Conservation (phyloP, 1,140 invertebrate genomes). For the Zaprionus kolodkinae region DNA sequence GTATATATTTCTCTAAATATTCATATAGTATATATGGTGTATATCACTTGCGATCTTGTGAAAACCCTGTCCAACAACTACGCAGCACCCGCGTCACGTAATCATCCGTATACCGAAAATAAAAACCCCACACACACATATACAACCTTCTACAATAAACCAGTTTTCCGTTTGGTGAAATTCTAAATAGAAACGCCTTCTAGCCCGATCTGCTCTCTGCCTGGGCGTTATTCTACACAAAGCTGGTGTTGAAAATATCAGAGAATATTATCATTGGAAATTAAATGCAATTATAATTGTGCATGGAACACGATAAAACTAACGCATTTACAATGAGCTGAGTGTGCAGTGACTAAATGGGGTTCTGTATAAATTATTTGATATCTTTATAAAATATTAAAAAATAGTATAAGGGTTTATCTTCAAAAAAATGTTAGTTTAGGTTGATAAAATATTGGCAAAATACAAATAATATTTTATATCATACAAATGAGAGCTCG, state of each 20-base stretch:
- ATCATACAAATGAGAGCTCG: too few relatives aligned
- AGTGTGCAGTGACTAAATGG: constrained; percentile 27
- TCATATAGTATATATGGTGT: background rate
- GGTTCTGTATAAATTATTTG: background rate
- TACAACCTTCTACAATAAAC: constrained; percentile 38
- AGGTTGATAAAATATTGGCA: background rate
- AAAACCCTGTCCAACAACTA: constrained; percentile 42
- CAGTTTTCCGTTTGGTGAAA: constrained; percentile 76
- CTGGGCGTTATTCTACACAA: constrained; percentile 49
- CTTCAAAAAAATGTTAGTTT: background rate
- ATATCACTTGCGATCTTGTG: constrained; percentile 1
- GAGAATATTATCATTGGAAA: constrained; percentile 42
- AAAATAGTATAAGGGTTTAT: too few relatives aligned
- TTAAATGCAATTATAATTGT: constrained; percentile 72
- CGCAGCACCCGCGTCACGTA: constrained; percentile 62
- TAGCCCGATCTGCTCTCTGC: background rate
- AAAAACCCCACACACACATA: constrained; percentile 8
- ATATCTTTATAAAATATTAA: too few relatives aligned
- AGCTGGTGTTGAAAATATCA: constrained; percentile 65
- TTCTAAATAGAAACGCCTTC: constrained; percentile 43
- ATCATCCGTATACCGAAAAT: constrained; percentile 53
- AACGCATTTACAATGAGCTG: constrained; percentile 24
- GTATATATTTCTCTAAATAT: constrained; percentile 52
- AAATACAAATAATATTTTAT: too few relatives aligned
- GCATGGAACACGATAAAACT: constrained; percentile 59